Evolutionary conservation across 1,140 invertebrate species (phyloP).

Genomic region (Pantala flavescens): DNA sequence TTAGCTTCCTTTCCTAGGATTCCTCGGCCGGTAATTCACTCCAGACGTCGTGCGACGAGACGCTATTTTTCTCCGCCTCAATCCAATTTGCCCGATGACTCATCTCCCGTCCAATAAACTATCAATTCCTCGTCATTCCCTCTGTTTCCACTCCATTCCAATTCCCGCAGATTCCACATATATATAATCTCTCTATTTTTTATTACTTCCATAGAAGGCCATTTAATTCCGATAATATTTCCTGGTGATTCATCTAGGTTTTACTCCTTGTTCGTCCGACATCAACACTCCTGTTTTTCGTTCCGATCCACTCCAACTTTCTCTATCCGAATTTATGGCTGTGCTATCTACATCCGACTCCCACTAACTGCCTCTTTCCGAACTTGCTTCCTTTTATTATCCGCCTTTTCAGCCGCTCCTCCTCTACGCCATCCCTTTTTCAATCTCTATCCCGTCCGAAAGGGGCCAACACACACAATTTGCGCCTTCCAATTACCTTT

Average conservation of each 20-base stretch:
- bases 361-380: background rate
- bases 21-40: no score
- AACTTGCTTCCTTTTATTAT: no score
- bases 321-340: background rate
- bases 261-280: no score
- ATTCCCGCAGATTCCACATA: background rate
- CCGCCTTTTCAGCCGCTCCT: no score
- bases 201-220: no score
- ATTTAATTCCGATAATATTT: background rate
- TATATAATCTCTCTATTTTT: no score
- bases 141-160: background rate
- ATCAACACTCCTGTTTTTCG: background rate
- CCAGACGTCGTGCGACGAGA: no score
- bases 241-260: background rate
- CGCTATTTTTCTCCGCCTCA: no score
- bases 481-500: background rate
- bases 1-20: no score
- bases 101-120: no score
- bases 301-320: background rate
- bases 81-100: no score
- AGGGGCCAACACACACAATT: background rate
- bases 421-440: no score
- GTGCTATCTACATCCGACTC: background rate
- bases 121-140: background rate
- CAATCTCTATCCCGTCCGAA: background rate